Percentiles rank a stretch among this genome's conserved stretches.
Conservation (phyloP, 1,140 invertebrate genomes). For the Drosophila bocqueti region DNA sequence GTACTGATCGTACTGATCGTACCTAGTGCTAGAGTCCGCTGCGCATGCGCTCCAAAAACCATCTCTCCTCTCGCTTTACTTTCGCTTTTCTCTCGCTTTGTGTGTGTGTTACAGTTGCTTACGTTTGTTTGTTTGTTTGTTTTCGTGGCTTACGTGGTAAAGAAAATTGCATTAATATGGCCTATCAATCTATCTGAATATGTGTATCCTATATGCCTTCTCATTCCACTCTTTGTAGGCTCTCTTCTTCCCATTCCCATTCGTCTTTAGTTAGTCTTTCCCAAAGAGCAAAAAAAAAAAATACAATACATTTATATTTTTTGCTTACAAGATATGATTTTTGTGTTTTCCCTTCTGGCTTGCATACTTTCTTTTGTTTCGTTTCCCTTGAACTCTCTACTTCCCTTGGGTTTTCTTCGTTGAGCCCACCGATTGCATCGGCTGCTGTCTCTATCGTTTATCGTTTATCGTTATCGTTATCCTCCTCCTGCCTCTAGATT, state of each 20-base stretch:
- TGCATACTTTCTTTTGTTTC: constrained; percentile 3
- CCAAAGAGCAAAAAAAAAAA: constrained; percentile 14
- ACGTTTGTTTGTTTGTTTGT: constrained; percentile 17
- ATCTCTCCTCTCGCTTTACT: background rate
- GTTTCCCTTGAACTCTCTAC: constrained; percentile 16
- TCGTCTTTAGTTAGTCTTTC: constrained; percentile 1
- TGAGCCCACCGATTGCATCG: constrained; percentile 51
- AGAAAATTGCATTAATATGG: constrained; percentile 78
- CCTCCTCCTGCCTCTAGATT: background rate
- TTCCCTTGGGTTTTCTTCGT: constrained; percentile 1
- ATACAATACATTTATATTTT: constrained; percentile 18
- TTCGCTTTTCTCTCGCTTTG: constrained; percentile 2
- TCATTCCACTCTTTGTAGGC: background rate
- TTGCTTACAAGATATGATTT: constrained; percentile 46
- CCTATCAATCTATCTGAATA: constrained; percentile 74
- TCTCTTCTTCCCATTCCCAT: background rate
- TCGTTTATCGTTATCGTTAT: background rate
- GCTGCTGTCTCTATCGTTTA: constrained; percentile 3
- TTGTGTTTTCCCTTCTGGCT: constrained; percentile 25
- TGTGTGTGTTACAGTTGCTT: constrained; percentile 43
- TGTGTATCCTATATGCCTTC: constrained; percentile 26
- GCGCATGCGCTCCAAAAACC: constrained; percentile 27
- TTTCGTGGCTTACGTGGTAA: constrained; percentile 59
- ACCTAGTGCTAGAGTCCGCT: constrained; percentile 29
- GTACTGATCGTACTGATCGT: constrained; percentile 41